Evolutionary conservation across 2,888 invertebrate genomes (phyloP).

Genomic region (Orthonevra nobilis): DNA sequence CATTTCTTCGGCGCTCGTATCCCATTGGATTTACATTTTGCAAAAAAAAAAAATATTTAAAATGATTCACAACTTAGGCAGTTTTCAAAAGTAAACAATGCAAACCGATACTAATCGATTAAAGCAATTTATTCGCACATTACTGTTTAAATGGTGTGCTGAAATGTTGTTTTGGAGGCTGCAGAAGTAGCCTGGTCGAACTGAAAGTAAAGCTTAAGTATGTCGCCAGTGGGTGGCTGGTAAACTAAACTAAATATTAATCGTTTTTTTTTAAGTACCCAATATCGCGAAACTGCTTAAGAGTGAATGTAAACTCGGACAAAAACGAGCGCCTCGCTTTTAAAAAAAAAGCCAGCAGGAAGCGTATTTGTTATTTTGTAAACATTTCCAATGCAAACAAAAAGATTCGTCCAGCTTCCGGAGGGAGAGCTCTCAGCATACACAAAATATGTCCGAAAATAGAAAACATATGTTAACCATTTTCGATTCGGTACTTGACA

Average conservation of each 20-base stretch:
- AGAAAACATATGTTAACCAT: slow-evolving; percentile 63
- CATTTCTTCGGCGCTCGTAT: neutral
- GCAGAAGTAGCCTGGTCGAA: neutral
- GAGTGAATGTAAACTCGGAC: neutral
- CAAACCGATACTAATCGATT: neutral
- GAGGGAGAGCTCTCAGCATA: slow-evolving; percentile 17
- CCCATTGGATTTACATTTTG: slow-evolving; percentile 13
- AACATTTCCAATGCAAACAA: slow-evolving; percentile 30
- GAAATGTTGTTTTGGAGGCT: slow-evolving; percentile 20
- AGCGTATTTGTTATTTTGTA: slow-evolving; percentile 38
- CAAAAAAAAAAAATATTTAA: slow-evolving; percentile 1
- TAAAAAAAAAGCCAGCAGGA: slow-evolving; percentile 38
- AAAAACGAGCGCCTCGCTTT: too few relatives aligned
- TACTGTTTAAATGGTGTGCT: neutral
- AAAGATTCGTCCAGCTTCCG: slow-evolving; percentile 29
- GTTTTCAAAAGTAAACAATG: neutral
- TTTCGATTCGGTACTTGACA: slow-evolving; percentile 59
- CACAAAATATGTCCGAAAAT: slow-evolving; percentile 44
- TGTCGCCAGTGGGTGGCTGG: slow-evolving; percentile 4
- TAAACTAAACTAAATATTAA: slow-evolving; percentile 11
- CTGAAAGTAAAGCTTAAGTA: neutral
- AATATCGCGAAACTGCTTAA: slow-evolving; percentile 14
- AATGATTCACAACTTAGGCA: neutral
- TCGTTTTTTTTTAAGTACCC: neutral
- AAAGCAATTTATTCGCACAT: slow-evolving; percentile 14